Conservation (phyloP, 2,797 vertebrate genomes). For the Pangasius mekongensis region DNA sequence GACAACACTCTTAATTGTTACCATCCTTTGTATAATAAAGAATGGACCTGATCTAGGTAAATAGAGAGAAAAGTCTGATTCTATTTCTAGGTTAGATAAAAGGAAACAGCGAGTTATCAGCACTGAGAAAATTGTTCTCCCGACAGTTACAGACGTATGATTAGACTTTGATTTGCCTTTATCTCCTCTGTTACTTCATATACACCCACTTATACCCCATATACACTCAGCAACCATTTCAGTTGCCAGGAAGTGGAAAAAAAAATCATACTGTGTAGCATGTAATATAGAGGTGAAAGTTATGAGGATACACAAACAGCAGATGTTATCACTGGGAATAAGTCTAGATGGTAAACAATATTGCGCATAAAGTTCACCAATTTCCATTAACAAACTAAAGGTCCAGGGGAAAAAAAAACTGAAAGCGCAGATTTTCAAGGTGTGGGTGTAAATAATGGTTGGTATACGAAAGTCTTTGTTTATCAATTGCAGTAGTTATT, state of each 20-base stretch:
- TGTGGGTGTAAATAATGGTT: slow-evolving; percentile 27
- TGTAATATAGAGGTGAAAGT: slow-evolving; percentile 10
- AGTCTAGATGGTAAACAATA: slow-evolving; percentile 22
- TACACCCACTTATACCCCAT: slow-evolving; percentile 39
- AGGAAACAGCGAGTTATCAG: background rate
- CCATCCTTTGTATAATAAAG: background rate
- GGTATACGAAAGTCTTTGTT: background rate
- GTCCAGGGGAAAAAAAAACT: slow-evolving; percentile 1
- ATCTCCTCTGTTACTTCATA: slow-evolving; percentile 23
- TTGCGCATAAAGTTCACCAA: slow-evolving; percentile 1
- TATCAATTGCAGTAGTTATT: background rate
- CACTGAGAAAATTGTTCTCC: background rate
- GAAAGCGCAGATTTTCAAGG: slow-evolving; percentile 38
- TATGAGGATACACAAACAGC: slow-evolving; percentile 38
- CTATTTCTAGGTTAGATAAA: background rate
- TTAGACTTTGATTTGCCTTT: background rate
- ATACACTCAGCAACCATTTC: slow-evolving; percentile 7
- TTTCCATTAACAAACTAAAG: slow-evolving; percentile 44
- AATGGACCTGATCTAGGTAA: background rate
- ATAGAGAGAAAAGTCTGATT: background rate
- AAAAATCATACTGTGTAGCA: background rate
- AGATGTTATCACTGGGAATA: background rate
- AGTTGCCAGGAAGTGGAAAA: slow-evolving; percentile 61
- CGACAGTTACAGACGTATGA: background rate
- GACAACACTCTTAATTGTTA: background rate